Evolutionary conservation across 2,888 invertebrate species (phyloP), one percentile per base, ranked within the genome.

Genomic region (Liopterus haemorrhoidalis): DNA sequence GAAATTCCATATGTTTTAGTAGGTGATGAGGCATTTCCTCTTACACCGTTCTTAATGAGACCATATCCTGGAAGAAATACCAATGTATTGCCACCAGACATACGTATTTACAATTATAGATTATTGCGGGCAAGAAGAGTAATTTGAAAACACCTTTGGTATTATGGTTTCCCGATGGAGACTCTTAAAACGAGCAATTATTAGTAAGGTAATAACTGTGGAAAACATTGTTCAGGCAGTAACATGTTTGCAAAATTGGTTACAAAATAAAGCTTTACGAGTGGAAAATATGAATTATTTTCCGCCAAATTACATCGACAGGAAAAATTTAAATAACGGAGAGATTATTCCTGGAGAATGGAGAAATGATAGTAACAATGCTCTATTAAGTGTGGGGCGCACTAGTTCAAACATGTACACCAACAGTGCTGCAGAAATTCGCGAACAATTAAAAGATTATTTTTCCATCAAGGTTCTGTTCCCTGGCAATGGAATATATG

Each of bases 21-120:
- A n/a, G 55, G 52, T 2, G 56, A 56, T 49, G 54, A 54, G 39
- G 54, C 56, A 5, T 58, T 58, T 49, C 53, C 49, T 27, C 37
- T 54, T 19, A 51, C 44, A 30, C 24, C 36, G 21, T 48, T 54
- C 45, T 40, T 57, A 21, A 39, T 56, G 33, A 41, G 57, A 35
- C 58, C 55, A 15, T 57, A 54, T 48, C 49, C 54, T 32, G 52
- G 56, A 30, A 54, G 46, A 41, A 55, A 58, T 48, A 16, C 15
- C 5, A 35, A 4, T 16, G n/a, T 5, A 6, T 18, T 35, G 5
- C 3, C 35, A 6, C 5, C 3, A 35, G 19, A 35, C n/a, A 35
- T 16, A 6, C 3, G n/a, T 4, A n/a, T 35, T 19, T 16, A 5
- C n/a, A 35, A 35, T 35, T 35, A 35, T 18, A 5, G 35, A 5